A percentile compares a stretch with the other conserved stretches of the same genome.
phyloP scores from a whole-genome alignment of 1,140 invertebrate genomes.

The Sarcophaga peregrina region DNA sequence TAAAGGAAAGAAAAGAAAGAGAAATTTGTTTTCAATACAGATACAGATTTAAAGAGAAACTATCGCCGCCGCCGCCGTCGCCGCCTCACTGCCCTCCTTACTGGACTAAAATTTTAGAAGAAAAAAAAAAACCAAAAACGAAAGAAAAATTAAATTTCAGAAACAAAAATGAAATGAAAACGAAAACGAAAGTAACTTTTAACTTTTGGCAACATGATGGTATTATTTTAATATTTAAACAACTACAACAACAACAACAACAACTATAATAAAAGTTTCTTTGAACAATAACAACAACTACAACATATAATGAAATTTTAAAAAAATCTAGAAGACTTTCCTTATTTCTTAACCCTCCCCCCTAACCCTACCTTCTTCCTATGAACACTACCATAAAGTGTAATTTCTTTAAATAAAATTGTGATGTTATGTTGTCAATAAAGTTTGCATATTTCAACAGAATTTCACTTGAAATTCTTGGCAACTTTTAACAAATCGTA shows the following conservation, averaged over 20 bases:
- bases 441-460: no score
- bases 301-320: background rate
- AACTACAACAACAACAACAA: conserved; percentile 5
- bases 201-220: background rate
- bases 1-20: no score
- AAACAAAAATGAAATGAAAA: background rate
- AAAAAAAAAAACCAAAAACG: background rate
- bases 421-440: background rate
- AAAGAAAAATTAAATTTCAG: conserved; percentile 5
- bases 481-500: no score
- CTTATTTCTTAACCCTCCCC: background rate
- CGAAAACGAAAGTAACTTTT: background rate
- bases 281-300: background rate
- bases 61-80: background rate
- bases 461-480: no score
- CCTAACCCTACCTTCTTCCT: background rate
- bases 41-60: background rate
- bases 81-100: conserved; percentile 33
- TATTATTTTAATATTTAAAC: conserved; percentile 32
- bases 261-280: conserved; percentile 18
- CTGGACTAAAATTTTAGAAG: background rate
- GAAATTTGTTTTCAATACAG: no score
- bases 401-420: conserved; percentile 4
- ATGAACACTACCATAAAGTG: background rate
- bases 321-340: conserved; percentile 13